Percentiles rank a stretch among this genome's conserved stretches.
Evolutionary conservation across 2,797 vertebrate genomes (phyloP).

Genomic region (Pterois miles): DNA sequence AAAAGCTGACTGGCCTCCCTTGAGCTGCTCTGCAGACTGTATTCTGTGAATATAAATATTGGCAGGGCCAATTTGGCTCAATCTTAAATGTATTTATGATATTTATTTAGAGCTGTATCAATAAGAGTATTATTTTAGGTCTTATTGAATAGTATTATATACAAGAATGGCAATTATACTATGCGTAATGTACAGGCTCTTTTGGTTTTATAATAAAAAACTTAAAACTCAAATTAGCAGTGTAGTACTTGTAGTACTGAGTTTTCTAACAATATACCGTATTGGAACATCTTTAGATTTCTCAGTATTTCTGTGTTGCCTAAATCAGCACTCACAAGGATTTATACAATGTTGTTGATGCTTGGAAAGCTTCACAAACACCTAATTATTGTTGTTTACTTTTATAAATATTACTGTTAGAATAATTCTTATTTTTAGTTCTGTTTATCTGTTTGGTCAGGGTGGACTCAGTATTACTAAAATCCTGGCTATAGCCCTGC

Average conservation of each 20-base stretch:
- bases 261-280: background rate
- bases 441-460: background rate
- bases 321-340: background rate
- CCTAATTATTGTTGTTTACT: background rate
- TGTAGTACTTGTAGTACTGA: background rate
- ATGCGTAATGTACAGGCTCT: conserved; percentile 79
- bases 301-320: background rate
- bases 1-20: conserved; percentile 69
- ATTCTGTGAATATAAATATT: conserved; percentile 88
- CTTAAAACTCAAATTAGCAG: conserved; percentile 50
- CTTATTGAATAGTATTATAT: conserved; percentile 73
- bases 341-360: background rate
- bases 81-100: conserved; percentile 78
- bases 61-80: conserved; percentile 81
- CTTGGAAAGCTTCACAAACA: conserved; percentile 9
- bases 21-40: conserved; percentile 79
- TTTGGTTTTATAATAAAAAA: conserved; percentile 82
- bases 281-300: background rate
- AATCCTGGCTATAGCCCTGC: background rate
- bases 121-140: conserved; percentile 78
- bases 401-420: background rate
- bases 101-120: conserved; percentile 78
- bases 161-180: conserved; percentile 75
- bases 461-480: background rate
- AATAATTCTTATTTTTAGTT: background rate